Evolutionary conservation across 2,113 vertebrate species (phyloP), one percentile per base, ranked within the genome.

Genomic region (Prunella fulvescens): DNA sequence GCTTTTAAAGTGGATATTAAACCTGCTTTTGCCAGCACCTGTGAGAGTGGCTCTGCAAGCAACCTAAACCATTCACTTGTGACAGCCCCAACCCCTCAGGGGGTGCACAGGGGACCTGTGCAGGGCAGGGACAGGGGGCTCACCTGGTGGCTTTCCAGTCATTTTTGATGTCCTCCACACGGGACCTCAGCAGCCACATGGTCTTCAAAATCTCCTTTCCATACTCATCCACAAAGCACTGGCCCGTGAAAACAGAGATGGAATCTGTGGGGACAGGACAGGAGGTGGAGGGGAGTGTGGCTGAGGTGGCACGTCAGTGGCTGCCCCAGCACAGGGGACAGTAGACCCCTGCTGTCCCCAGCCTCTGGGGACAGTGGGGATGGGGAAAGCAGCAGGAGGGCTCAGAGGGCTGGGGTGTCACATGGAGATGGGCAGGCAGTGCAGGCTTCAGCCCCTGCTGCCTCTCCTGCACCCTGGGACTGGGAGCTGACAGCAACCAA

Each of bases 141-240:
- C 8, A 96, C 95, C 0, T 3, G 29, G 85, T 95, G 26, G 85
- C 73, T 1, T 64, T 37, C 95, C 95, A 88, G 54, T 91, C 23
- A n/a, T n/a, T n/a, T n/a, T n/a, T n/a, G n/a, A n/a, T n/a, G 0
- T 77, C 0, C 0, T 19, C 3, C 2, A 1, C 35, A 0, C 0
- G 1, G 3, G 6, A 14, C 2, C 88, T 71, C 66, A 92, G 62
- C 14, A 96, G 95, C 96, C 96, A 96, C 35, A 39, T 67, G 16
- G 93, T 96, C 62, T 39, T 74, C 88, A 95, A 29, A 88, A 33
- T 3, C 14, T 96, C 93, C 5, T 29, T 33, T 28, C 80, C 64
- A 0, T 47, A 0, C 0, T 40, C 1, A 3, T 64, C 40, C 37
- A 94, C 2, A 0, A 96, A 96, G 61, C 95, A 97, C 33, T 95